Percentiles rank a stretch among this genome's conserved stretches.
These are phyloP conservation scores for Dynastes grantii DNA, from an alignment of 2,888 invertebrate genomes.

Conservation along the genomic window DNA sequence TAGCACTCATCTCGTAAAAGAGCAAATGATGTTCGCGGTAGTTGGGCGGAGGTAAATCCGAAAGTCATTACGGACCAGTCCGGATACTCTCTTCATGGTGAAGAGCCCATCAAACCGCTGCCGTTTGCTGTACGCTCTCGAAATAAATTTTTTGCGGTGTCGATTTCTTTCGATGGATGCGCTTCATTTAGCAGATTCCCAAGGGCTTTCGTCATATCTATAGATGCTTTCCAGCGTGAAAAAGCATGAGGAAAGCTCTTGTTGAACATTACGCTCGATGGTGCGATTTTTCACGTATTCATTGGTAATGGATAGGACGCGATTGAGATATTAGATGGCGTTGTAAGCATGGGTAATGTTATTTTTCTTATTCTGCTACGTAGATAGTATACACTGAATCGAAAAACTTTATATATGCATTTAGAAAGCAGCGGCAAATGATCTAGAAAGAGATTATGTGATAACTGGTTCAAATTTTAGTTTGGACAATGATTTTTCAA, in stretches of 20 bases:
- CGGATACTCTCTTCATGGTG: background rate
- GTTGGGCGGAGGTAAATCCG: conserved; percentile 6
- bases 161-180: background rate
- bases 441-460: no score
- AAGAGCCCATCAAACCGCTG: background rate
- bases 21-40: background rate
- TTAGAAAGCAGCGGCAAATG: no score
- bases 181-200: conserved; percentile 5
- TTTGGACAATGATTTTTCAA: no score
- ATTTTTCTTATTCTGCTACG: no score
- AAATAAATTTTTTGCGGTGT: conserved; percentile 5
- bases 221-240: background rate
- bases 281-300: conserved; percentile 24
- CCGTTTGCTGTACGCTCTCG: background rate
- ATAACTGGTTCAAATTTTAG: no score
- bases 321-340: background rate
- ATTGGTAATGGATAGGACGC: conserved; percentile 12
- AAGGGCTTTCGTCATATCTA: background rate
- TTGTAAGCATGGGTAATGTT: no score
- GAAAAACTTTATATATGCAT: no score
- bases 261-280: conserved; percentile 2
- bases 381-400: no score
- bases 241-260: no score
- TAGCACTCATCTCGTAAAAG: conserved; percentile 15
- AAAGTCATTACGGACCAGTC: background rate